Percentiles rank a stretch among this genome's conserved stretches.
phyloP scores from a whole-genome alignment of 53 echinoderm and acorn worm genomes.

The Luidia sarsii region DNA sequence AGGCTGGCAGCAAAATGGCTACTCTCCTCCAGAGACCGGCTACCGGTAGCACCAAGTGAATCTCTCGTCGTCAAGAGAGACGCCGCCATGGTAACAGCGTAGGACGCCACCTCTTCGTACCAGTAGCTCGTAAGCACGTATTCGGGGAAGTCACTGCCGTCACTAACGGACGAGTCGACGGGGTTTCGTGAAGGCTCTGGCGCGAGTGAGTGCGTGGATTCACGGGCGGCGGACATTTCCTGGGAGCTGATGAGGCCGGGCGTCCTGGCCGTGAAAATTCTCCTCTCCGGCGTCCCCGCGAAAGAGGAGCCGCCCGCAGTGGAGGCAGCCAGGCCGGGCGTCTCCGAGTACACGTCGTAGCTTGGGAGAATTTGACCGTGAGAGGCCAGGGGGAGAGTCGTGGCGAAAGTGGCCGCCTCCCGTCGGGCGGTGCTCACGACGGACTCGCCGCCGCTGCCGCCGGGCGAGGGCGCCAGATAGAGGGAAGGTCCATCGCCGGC shows the following conservation, averaged over 20 bases:
- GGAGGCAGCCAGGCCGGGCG: neutral
- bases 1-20: neutral
- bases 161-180: too few relatives aligned
- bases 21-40: too few relatives aligned
- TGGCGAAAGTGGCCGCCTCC: neutral
- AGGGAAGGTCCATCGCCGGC: neutral
- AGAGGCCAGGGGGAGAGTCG: neutral
- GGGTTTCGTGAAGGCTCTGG: too few relatives aligned
- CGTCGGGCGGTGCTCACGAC: neutral
- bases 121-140: too few relatives aligned
- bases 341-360: neutral
- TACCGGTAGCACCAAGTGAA: too few relatives aligned
- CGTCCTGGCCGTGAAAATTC: neutral
- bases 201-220: neutral
- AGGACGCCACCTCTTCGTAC: too few relatives aligned
- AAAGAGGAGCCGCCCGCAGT: neutral
- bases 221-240: neutral
- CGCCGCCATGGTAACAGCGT: too few relatives aligned
- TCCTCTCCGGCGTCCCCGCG: neutral
- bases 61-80: too few relatives aligned
- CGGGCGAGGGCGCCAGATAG: neutral
- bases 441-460: too few relatives aligned
- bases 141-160: too few relatives aligned
- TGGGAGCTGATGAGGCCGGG: slow-evolving; percentile 1
- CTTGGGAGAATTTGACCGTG: slow-evolving; percentile 13